These are phyloP conservation scores for Rousettus madagascariensis DNA, from an alignment of 2,797 vertebrate genomes.

Conservation along the genomic window DNA sequence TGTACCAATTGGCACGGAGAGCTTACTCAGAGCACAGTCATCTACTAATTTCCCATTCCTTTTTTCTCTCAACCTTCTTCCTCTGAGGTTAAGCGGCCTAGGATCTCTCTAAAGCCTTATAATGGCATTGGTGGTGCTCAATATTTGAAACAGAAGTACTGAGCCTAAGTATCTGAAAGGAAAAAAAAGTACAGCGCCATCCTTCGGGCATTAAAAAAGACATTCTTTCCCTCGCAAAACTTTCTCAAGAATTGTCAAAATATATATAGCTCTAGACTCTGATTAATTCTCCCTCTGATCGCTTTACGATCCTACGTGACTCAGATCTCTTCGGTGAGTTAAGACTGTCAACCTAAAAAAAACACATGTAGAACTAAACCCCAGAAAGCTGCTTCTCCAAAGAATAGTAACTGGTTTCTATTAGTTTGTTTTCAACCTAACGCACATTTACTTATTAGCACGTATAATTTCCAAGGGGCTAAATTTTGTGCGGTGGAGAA, in stretches of 20 bases:
- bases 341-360: background rate
- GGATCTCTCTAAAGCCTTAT: background rate
- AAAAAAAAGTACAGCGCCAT: background rate
- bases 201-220: background rate
- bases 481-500: background rate
- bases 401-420: background rate
- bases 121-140: background rate
- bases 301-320: background rate
- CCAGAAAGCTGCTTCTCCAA: background rate
- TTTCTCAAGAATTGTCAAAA: background rate
- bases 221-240: background rate
- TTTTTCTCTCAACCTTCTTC: background rate
- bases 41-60: background rate
- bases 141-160: background rate
- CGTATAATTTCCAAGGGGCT: background rate
- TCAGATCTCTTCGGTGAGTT: background rate
- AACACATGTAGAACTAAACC: background rate
- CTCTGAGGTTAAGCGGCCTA: background rate
- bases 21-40: too few relatives aligned
- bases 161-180: background rate
- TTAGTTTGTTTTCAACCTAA: background rate
- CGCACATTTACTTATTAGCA: background rate
- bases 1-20: background rate
- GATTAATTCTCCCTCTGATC: background rate
- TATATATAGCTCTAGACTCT: background rate